A percentile compares a stretch with the other conserved stretches of the same genome.
These are phyloP conservation scores for Misgurnus mizolepis DNA, from an alignment of 2,113 vertebrate species.

Conservation along the genomic window DNA sequence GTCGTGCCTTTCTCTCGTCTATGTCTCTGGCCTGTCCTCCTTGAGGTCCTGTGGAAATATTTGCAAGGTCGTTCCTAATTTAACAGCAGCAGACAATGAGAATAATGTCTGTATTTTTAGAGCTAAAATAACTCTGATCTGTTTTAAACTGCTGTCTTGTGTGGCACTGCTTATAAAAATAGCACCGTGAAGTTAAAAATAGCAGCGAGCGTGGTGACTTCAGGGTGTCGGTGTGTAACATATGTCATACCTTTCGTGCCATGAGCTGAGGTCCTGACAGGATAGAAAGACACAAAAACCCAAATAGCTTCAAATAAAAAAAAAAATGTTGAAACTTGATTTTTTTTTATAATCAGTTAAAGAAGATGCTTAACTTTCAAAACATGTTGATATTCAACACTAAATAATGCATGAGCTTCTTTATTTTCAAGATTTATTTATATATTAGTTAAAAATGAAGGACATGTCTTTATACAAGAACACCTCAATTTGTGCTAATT, in stretches of 20 bases:
- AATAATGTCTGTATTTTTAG: no score
- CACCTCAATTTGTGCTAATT: no score
- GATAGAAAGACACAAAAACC: not conserved
- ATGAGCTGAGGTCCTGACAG: not conserved
- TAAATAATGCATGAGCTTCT: no score
- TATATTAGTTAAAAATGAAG: no score
- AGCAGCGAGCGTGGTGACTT: slow-evolving; percentile 13
- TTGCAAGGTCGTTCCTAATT: not conserved
- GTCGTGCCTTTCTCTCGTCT: slow-evolving; percentile 20
- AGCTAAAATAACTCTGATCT: no score
- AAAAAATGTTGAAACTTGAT: no score
- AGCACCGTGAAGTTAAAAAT: slow-evolving; percentile 28
- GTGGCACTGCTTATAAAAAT: not conserved
- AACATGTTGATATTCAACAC: no score
- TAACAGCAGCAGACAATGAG: not conserved
- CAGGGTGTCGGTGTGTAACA: not conserved
- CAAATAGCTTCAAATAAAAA: no score
- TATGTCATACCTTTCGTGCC: slow-evolving; percentile 22
- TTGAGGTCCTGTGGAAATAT: not conserved
- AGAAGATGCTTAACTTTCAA: no score
- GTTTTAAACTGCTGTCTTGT: not conserved
- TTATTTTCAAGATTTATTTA: no score
- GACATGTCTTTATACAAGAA: no score
- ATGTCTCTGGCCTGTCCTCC: not conserved
- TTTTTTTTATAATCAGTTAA: no score